These are phyloP conservation scores for Philopotamus ludificatus DNA, from an alignment of 1,140 invertebrate species.

Conservation along the genomic window DNA sequence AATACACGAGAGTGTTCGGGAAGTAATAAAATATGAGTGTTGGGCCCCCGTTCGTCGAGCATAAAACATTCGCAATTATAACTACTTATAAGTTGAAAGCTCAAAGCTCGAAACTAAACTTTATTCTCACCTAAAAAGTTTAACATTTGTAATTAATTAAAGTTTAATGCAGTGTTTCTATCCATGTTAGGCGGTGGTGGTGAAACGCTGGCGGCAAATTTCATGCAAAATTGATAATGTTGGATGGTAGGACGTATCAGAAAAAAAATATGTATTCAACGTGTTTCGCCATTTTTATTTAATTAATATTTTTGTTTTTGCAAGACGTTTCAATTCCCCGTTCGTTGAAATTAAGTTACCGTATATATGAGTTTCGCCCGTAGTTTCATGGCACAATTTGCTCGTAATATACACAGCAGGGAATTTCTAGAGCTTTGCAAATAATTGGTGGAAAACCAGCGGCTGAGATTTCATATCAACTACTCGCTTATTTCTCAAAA, in stretches of 20 bases:
- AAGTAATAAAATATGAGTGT: too few relatives aligned
- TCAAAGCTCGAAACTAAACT: constrained; percentile 22
- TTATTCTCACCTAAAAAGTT: constrained; percentile 35
- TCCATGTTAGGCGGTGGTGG: constrained; percentile 13
- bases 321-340: too few relatives aligned
- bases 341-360: too few relatives aligned
- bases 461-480: constrained; percentile 32
- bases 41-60: neutral
- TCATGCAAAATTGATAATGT: neutral
- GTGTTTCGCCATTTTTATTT: too few relatives aligned
- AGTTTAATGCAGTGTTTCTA: constrained; percentile 33
- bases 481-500: neutral
- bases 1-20: too few relatives aligned
- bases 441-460: constrained; percentile 31
- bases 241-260: too few relatives aligned
- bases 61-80: constrained; percentile 20
- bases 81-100: constrained; percentile 28
- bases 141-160: constrained; percentile 35
- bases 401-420: constrained; percentile 1
- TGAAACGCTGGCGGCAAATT: too few relatives aligned
- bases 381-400: constrained; percentile 3
- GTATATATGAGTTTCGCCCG: constrained; percentile 1
- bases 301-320: too few relatives aligned
- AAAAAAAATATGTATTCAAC: too few relatives aligned
- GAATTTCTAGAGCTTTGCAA: constrained; percentile 24